Conservation (phyloP, 2,888 invertebrate species). For the Empis livida region DNA sequence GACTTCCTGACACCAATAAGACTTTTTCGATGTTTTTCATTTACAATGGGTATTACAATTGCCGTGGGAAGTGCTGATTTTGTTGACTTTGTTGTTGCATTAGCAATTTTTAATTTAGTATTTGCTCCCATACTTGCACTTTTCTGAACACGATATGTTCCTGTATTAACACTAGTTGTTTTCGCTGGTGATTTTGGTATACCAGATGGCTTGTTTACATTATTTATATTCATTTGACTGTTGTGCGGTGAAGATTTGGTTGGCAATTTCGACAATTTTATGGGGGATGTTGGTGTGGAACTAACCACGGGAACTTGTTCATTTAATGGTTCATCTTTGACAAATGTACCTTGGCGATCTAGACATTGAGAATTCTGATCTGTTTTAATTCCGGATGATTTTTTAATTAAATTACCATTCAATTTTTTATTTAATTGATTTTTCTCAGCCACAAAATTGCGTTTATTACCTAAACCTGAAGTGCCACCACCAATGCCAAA, state of each 20-base stretch:
- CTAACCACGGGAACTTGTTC: conserved; percentile 30
- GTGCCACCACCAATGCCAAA: neutral
- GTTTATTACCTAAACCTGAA: conserved; percentile 14
- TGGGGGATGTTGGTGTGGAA: conserved; percentile 18
- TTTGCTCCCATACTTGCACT: conserved; percentile 8
- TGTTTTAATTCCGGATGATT: conserved; percentile 8
- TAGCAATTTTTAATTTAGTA: conserved; percentile 29
- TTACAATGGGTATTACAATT: neutral
- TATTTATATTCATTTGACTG: neutral
- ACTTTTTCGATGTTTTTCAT: conserved; percentile 9
- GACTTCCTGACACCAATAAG: conserved; percentile 14
- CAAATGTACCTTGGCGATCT: conserved; percentile 82
- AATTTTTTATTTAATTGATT: conserved; percentile 12
- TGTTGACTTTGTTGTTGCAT: conserved; percentile 16
- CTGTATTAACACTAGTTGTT: conserved; percentile 6
- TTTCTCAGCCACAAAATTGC: conserved; percentile 14
- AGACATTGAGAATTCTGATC: conserved; percentile 28
- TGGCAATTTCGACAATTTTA: conserved; percentile 28
- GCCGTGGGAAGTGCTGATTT: conserved; percentile 10
- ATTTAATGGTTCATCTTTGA: conserved; percentile 60
- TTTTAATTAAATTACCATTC: conserved; percentile 2
- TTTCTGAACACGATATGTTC: conserved; percentile 30
- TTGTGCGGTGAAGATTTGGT: conserved; percentile 20
- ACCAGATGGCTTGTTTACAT: conserved; percentile 1
- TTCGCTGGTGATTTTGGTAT: conserved; percentile 12